Evolutionary conservation across 2,797 vertebrate genomes (phyloP).

Genomic region (Micromesistius poutassou): DNA sequence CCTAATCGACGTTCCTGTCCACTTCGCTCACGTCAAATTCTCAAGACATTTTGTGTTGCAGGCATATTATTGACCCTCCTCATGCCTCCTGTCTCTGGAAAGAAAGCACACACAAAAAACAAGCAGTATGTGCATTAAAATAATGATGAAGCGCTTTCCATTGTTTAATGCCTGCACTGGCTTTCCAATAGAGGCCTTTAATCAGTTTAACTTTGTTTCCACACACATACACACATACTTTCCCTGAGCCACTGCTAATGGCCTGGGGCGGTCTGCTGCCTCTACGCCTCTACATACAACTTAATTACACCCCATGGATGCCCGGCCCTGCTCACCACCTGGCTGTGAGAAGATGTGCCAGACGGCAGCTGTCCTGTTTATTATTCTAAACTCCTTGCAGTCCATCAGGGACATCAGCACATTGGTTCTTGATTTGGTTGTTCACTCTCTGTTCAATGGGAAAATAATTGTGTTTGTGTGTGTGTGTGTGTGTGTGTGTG

Average conservation of each 20-base stretch:
- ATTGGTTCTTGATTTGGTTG: too few relatives aligned
- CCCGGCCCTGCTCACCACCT: constrained; percentile 13
- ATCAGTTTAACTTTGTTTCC: constrained; percentile 24
- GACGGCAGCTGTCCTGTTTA: constrained; percentile 9
- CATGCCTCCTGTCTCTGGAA: background rate
- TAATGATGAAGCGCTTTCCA: constrained; percentile 6
- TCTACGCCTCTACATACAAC: constrained; percentile 15
- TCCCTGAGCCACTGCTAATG: constrained; percentile 25
- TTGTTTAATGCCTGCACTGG: background rate
- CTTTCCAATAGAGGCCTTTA: constrained; percentile 8
- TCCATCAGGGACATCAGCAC: background rate
- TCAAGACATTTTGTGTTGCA: background rate
- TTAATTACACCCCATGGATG: constrained; percentile 19
- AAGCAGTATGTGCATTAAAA: constrained; percentile 18
- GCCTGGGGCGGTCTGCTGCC: constrained; percentile 14
- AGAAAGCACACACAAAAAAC: background rate
- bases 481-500: constrained; percentile 5
- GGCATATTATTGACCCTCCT: background rate
- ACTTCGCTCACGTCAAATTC: background rate
- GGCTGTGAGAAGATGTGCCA: constrained; percentile 6
- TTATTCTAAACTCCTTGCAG: background rate
- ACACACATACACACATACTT: constrained; percentile 16
- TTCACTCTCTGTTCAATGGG: background rate
- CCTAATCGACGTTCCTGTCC: background rate
- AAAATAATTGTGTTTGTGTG: background rate